Base-by-base conservation (phyloP, 2,113 vertebrate species). In the Struthio camelus region DNA sequence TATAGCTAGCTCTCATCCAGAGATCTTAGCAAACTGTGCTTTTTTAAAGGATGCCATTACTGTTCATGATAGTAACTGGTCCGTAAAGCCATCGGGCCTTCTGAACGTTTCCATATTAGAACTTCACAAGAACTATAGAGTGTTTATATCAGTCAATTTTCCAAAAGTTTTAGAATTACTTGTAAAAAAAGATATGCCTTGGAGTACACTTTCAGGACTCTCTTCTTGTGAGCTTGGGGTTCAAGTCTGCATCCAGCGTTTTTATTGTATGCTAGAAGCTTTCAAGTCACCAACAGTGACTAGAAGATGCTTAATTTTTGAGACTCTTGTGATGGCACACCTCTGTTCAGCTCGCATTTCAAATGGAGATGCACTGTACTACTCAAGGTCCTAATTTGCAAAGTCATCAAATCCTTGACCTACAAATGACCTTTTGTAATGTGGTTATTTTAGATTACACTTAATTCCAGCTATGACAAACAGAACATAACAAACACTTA, bases 221-320 rank as follows among this genome's bases (percentile, higher is more conserved):
- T 34, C 1, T 65, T 81, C 28, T 66, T 65, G 17, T 2, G 4
- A 6, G 25, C 16, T 44, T 5, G 3, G 2, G 1, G 5, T 23
- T 75, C 15, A 46, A 78, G 27, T 34, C 6, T 66, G 80, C 75
- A 15, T 4, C 7, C 0, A 1, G 22, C n/a, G 7, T 2, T 30
- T 3, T 22, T 14, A 6, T 4, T 27, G 6, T 8, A 11, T 14
- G 50, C 5, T 23, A 66, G 38, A 66, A 56, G 6, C 1, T 28
- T 86, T 61, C n/a, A 80, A 73, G 18, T 58, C 23, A 50, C 17
- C 18, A 46, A 20, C 4, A 30, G 2, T 42, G 17, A 14, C 28
- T 28, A 19, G 6, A 79, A 7, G 5, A 56, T 56, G n/a, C 8
- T 32, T 75, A 54, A 53, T 58, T 66, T 48, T 81, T 91, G 28